Evolutionary conservation across 2,797 vertebrate genomes (phyloP).

Genomic region (Sebastes nivosus): DNA sequence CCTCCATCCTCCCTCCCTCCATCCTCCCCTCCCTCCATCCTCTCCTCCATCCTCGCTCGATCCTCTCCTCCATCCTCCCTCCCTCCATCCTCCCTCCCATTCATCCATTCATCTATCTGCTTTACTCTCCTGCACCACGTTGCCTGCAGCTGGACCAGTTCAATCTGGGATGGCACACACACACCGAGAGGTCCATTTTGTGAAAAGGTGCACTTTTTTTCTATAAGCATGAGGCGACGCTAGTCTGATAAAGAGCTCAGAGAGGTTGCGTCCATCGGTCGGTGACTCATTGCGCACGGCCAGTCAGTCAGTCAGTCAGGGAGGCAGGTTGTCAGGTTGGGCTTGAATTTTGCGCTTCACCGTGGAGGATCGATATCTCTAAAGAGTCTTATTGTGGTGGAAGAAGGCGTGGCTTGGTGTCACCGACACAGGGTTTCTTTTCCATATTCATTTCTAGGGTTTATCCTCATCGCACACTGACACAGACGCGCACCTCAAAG

Average conservation of each 20-base stretch:
- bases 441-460: conserved; percentile 68
- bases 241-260: background rate
- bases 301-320: conserved; percentile 1
- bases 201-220: conserved; percentile 19
- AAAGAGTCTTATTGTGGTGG: conserved; percentile 54
- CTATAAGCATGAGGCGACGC: background rate
- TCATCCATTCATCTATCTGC: conserved; percentile 57
- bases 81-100: background rate
- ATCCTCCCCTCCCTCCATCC: too few relatives aligned
- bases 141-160: conserved; percentile 28
- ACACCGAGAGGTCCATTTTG: conserved; percentile 40
- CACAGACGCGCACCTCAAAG: conserved; percentile 57
- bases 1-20: too few relatives aligned
- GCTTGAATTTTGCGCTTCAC: conserved; percentile 43
- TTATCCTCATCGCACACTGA: conserved; percentile 43
- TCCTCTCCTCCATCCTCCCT: too few relatives aligned
- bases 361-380: conserved; percentile 55
- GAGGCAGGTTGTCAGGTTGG: background rate
- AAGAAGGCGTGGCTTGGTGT: conserved; percentile 84
- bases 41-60: too few relatives aligned
- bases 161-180: conserved; percentile 27
- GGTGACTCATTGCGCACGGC: conserved; percentile 70
- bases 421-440: conserved; percentile 69
- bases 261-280: conserved; percentile 16
- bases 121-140: conserved; percentile 51